These are phyloP conservation scores for Eubasilissa regina DNA, from an alignment of 1,140 invertebrate genomes.

Conservation along the genomic window DNA sequence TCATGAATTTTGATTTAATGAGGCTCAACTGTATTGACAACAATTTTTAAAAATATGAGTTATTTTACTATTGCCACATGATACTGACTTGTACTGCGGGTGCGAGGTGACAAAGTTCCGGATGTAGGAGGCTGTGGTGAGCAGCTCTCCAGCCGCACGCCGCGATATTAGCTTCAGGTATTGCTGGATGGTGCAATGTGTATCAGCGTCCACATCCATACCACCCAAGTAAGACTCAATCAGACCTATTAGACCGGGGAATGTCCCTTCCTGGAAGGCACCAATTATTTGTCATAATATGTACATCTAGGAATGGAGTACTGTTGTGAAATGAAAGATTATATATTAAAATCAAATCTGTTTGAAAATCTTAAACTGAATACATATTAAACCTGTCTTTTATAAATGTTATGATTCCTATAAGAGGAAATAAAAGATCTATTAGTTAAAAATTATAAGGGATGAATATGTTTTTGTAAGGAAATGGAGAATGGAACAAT, in stretches of 20 bases:
- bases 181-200: constrained; percentile 96
- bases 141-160: constrained; percentile 88
- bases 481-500: too few species aligned
- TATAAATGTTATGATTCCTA: too few species aligned
- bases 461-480: too few species aligned
- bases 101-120: constrained; percentile 92
- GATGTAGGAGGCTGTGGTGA: constrained; percentile 94
- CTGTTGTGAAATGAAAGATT: too few species aligned
- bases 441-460: too few species aligned
- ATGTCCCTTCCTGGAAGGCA: constrained; percentile 80
- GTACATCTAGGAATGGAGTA: too few species aligned
- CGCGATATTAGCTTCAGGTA: constrained; percentile 96
- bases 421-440: too few species aligned
- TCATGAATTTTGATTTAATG: not conserved
- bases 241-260: constrained; percentile 95
- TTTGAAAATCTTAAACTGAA: too few species aligned
- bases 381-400: too few species aligned
- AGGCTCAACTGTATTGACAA: not conserved
- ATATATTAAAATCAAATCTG: too few species aligned
- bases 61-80: not conserved
- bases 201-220: constrained; percentile 97
- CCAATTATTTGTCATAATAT: too few species aligned
- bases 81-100: constrained; percentile 87
- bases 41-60: too few species aligned
- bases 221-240: constrained; percentile 94